These are phyloP conservation scores for Pyrocoelia pectoralis DNA, from an alignment of 2,888 invertebrate genomes.

Conservation along the genomic window DNA sequence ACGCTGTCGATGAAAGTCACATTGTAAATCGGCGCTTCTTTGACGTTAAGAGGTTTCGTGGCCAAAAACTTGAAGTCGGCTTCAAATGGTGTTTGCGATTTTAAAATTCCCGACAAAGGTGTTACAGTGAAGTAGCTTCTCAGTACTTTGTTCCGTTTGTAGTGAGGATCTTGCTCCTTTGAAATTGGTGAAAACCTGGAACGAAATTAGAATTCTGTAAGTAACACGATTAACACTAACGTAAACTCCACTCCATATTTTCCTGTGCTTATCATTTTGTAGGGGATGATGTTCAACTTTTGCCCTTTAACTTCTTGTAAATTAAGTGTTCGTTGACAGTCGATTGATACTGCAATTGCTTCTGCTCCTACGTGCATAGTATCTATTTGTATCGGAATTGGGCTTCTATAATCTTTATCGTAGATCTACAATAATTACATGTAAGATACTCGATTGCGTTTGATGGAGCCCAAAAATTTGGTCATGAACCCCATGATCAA, in stretches of 20 bases:
- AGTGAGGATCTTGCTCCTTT: constrained; percentile 27
- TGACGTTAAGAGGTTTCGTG: constrained; percentile 44
- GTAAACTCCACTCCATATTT: constrained; percentile 64
- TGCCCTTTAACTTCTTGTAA: constrained; percentile 68
- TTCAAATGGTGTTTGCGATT: constrained; percentile 39
- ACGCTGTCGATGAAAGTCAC: constrained; percentile 48
- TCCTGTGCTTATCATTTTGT: constrained; percentile 66
- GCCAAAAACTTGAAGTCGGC: constrained; percentile 46
- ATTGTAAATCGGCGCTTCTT: constrained; percentile 48
- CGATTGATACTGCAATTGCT: constrained; percentile 67
- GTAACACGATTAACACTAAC: constrained; percentile 12
- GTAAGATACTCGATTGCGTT: no score
- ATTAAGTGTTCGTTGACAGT: constrained; percentile 58
- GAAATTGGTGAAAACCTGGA: constrained; percentile 41
- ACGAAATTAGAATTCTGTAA: not conserved
- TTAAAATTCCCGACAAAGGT: constrained; percentile 28
- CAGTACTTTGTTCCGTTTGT: constrained; percentile 25
- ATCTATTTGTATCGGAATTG: constrained; percentile 41
- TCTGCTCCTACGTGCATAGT: constrained; percentile 62
- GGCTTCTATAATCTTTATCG: constrained; percentile 59
- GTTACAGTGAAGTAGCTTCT: constrained; percentile 35
- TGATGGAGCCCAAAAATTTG: no score
- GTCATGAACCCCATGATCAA: no score
- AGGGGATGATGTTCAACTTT: constrained; percentile 57
- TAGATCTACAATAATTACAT: constrained; percentile 62